Evolutionary conservation across 30 jellyfish, hydroid and myxozoan species (phyloP), one percentile per base, ranked within the genome.

Genomic region (Chrysaora quinquecirrha): DNA sequence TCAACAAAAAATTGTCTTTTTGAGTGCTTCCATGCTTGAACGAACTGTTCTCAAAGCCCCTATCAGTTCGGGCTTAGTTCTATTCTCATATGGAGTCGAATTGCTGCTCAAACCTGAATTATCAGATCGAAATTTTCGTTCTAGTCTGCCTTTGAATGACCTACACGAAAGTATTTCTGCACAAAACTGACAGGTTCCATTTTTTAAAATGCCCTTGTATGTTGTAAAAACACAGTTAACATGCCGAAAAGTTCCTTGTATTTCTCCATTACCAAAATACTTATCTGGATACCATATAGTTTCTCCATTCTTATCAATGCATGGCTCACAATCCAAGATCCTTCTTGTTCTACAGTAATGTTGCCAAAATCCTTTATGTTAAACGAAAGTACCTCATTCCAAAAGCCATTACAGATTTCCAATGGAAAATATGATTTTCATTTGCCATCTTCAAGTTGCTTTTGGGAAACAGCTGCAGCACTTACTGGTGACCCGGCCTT

Each of bases 91-190:
- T 61, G 73, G 73, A 24, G 73, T 61, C 3, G 47, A 0, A 9
- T 24, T 61, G 3, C 28, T 27, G 73, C 33, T 24, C 29, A 19
- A n/a, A 9, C 73, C 34, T 61, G 73, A 61, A 61, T 9, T 6
- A 61, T 61, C 73, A 61, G 73, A 61, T 61, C 73, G 35, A 61
- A 61, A 61, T 18, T 61, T 61, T n/a, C 3, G 33, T 24, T 61
- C 73, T 61, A 61, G 28, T 61, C 47, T 61, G 73, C 73, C 73
- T 61, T 61, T 61, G 73, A n/a, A 61, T 61, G 73, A 61, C 73
- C 47, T 61, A 9, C 29, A 12, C 34, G 73, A 61, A 61, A 38
- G 73, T 61, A 61, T 61, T 61, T 61, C 73, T 11, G 38, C 73
- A 61, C 73, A 61, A n/a, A 61, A 61, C 73, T 24, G 73, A 61